Evolutionary conservation across 2,888 invertebrate species (phyloP).

Genomic region (Netelia fuscicornis): DNA sequence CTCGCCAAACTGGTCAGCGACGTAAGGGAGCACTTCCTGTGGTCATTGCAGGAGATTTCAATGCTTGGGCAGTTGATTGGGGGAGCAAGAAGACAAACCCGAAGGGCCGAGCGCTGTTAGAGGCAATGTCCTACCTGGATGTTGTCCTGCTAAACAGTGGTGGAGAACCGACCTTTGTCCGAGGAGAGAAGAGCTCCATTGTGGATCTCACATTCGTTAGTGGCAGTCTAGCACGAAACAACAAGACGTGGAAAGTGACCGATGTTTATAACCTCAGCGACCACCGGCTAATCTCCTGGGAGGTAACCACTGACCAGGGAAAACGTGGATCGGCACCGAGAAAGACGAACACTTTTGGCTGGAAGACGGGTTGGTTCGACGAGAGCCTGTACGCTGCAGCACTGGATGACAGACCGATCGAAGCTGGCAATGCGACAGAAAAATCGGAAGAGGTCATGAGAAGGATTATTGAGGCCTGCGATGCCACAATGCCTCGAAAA

Average conservation of each 20-base stretch:
- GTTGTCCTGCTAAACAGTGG: slow-evolving; percentile 63
- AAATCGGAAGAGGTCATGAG: slow-evolving; percentile 49
- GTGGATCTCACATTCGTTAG: slow-evolving; percentile 72
- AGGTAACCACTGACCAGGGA: background rate
- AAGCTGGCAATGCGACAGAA: background rate
- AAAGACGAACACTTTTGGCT: slow-evolving; percentile 14
- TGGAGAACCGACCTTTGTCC: slow-evolving; percentile 61
- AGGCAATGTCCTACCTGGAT: slow-evolving; percentile 61
- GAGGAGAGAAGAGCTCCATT: slow-evolving; percentile 64
- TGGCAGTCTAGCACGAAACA: slow-evolving; percentile 60
- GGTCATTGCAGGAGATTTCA: slow-evolving; percentile 70
- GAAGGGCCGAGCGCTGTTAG: slow-evolving; percentile 63
- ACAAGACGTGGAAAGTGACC: slow-evolving; percentile 45
- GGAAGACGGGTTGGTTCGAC: slow-evolving; percentile 31
- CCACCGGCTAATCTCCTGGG: slow-evolving; percentile 62
- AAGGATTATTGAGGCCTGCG: slow-evolving; percentile 49
- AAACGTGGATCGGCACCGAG: background rate
- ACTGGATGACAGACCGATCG: slow-evolving; percentile 37
- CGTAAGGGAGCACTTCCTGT: slow-evolving; percentile 55
- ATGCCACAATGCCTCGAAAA: slow-evolving; percentile 60
- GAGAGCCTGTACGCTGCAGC: background rate
- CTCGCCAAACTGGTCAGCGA: slow-evolving; percentile 62
- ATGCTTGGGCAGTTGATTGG: slow-evolving; percentile 70
- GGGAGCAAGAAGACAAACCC: slow-evolving; percentile 64
- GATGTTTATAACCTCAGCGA: slow-evolving; percentile 59